phyloP scores from a whole-genome alignment of 2,888 invertebrate species.

The Lasiommata megera region DNA sequence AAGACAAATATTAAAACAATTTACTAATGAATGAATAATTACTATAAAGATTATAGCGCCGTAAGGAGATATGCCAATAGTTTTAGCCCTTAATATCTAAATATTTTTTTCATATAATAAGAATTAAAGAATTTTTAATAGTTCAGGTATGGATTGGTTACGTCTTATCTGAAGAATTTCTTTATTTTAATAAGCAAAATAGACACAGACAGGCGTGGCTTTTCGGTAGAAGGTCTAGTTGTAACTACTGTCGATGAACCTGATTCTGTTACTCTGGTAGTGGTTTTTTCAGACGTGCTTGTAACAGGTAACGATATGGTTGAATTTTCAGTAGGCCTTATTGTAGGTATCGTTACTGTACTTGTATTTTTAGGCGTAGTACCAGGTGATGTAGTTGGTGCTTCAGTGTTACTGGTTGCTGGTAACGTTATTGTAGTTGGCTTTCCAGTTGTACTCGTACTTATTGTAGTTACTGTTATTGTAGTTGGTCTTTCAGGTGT shows the following conservation, averaged over 20 bases:
- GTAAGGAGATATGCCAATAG: too few species aligned
- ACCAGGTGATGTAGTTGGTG: neutral
- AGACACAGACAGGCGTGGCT: neutral
- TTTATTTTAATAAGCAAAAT: conserved; percentile 7
- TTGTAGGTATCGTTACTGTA: neutral
- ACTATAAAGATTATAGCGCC: too few species aligned
- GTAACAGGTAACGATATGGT: neutral
- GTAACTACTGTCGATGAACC: neutral
- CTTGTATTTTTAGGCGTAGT: neutral
- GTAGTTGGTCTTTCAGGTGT: neutral
- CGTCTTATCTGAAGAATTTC: conserved; percentile 1
- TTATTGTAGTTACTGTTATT: too few species aligned
- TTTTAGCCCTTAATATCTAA: too few species aligned
- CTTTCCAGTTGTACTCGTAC: neutral
- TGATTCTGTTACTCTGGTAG: neutral
- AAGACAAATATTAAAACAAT: too few species aligned
- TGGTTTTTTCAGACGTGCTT: neutral
- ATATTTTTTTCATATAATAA: too few species aligned
- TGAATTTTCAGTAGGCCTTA: neutral
- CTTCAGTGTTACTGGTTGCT: neutral
- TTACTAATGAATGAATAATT: too few species aligned
- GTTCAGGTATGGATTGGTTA: too few species aligned
- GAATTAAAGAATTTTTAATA: too few species aligned
- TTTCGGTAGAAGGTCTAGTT: neutral
- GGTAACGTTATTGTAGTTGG: neutral